Conservation (phyloP, 2,888 invertebrate genomes). For the Tortricodes alternella region DNA sequence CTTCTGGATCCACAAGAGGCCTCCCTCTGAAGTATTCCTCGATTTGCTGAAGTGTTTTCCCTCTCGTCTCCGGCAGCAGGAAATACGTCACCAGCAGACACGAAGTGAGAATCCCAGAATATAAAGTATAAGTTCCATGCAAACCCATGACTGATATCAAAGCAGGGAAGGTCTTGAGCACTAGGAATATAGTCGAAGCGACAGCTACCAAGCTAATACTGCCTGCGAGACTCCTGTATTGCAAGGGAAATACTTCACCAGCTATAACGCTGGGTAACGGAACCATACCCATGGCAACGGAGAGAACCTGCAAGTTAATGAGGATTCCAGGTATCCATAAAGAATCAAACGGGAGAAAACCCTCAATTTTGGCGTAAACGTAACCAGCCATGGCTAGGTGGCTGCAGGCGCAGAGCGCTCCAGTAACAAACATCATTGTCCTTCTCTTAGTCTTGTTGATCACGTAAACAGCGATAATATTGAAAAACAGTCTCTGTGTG, state of each 20-base stretch:
- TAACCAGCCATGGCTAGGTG: constrained; percentile 77
- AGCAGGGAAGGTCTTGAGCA: constrained; percentile 83
- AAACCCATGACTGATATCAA: constrained; percentile 76
- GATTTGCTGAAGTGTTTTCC: constrained; percentile 85
- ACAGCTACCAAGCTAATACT: constrained; percentile 82
- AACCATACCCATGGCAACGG: constrained; percentile 81
- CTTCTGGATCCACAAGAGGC: constrained; percentile 43
- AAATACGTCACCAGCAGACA: constrained; percentile 79
- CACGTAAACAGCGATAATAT: constrained; percentile 81
- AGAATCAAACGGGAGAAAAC: constrained; percentile 48
- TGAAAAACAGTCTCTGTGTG: constrained; percentile 81
- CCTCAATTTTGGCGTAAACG: constrained; percentile 53
- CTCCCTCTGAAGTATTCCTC: constrained; percentile 78
- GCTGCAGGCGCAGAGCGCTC: constrained; percentile 78
- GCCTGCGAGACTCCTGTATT: constrained; percentile 83
- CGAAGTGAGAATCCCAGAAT: constrained; percentile 75
- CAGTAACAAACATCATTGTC: constrained; percentile 82
- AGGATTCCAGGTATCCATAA: constrained; percentile 73
- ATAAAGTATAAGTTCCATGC: constrained; percentile 82
- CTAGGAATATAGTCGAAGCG: constrained; percentile 82
- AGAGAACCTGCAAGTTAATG: constrained; percentile 78
- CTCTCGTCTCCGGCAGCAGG: constrained; percentile 85
- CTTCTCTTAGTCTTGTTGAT: constrained; percentile 83
- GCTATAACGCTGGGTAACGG: constrained; percentile 87
- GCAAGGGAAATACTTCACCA: constrained; percentile 86